Conservation (phyloP, 2,888 invertebrate genomes). For the Caenorhabditis plicata region DNA sequence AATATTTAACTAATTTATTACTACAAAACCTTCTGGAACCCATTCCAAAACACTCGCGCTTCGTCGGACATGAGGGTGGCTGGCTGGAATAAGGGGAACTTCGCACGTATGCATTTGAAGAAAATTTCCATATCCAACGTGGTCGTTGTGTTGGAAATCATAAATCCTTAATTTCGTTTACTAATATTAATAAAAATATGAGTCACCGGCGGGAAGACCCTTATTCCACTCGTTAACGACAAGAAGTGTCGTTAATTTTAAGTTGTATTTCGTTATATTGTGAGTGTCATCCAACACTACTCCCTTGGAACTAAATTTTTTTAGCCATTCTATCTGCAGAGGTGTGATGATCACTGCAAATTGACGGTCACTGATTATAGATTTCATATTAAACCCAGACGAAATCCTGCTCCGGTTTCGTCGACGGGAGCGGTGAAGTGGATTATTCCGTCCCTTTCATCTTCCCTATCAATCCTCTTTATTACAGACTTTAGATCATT, state of each 20-base stretch:
- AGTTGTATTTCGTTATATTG: slow-evolving; percentile 1
- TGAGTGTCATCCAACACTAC: slow-evolving; percentile 15
- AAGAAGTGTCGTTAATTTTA: slow-evolving; percentile 10
- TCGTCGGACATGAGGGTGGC: slow-evolving; percentile 8
- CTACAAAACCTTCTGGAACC: background rate
- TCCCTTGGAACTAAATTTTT: background rate
- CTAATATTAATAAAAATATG: background rate
- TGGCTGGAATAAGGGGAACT: background rate
- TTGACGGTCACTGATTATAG: no score
- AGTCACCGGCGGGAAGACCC: slow-evolving; percentile 12
- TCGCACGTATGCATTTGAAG: background rate
- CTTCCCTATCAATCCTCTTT: background rate
- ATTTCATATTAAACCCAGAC: background rate
- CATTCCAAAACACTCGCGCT: slow-evolving; percentile 6
- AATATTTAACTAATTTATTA: background rate
- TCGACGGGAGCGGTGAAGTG: background rate
- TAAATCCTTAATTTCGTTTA: slow-evolving; percentile 2
- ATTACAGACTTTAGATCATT: slow-evolving; percentile 3
- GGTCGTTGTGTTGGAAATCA: slow-evolving; percentile 1
- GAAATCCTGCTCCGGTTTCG: background rate
- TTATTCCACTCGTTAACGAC: slow-evolving; percentile 4
- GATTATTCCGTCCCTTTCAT: slow-evolving; percentile 2
- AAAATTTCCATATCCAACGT: background rate
- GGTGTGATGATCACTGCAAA: slow-evolving; percentile 13
- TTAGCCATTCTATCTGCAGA: background rate